A percentile compares a stretch with the other conserved stretches of the same genome.
These are phyloP conservation scores for Notocelia uddmanniana DNA, from an alignment of 2,888 invertebrate genomes.

Conservation along the genomic window DNA sequence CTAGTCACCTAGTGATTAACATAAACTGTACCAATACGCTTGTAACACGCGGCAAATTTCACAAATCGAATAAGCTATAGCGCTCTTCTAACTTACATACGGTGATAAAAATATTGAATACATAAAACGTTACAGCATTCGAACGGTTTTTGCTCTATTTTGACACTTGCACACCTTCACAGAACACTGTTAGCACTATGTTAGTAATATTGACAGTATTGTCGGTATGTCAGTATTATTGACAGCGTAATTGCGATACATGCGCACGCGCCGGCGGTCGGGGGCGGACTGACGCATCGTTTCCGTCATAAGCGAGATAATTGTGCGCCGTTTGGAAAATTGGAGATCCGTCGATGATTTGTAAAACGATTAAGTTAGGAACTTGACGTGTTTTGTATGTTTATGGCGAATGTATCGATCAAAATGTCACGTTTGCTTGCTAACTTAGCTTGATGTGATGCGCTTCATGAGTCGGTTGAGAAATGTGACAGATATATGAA, in stretches of 20 bases:
- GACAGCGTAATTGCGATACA: background rate
- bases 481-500: too few species aligned
- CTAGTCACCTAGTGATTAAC: too few species aligned
- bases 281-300: conserved; percentile 50
- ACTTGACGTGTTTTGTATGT: too few species aligned
- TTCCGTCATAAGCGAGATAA: conserved; percentile 52
- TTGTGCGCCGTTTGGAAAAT: conserved; percentile 48
- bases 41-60: background rate
- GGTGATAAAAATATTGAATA: background rate
- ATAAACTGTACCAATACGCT: too few species aligned
- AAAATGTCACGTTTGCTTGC: too few species aligned
- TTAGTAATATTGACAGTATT: background rate
- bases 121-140: background rate
- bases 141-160: background rate
- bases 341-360: conserved; percentile 43
- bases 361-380: conserved; percentile 12
- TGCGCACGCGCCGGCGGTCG: conserved; percentile 48
- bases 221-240: background rate
- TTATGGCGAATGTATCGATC: too few species aligned
- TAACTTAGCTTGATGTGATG: too few species aligned
- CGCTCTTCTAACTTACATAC: background rate
- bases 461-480: too few species aligned
- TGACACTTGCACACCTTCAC: background rate
- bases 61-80: background rate
- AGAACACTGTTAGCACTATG: background rate